These are phyloP conservation scores for Idaea straminata DNA, from an alignment of 2,888 invertebrate species.

Conservation along the genomic window DNA sequence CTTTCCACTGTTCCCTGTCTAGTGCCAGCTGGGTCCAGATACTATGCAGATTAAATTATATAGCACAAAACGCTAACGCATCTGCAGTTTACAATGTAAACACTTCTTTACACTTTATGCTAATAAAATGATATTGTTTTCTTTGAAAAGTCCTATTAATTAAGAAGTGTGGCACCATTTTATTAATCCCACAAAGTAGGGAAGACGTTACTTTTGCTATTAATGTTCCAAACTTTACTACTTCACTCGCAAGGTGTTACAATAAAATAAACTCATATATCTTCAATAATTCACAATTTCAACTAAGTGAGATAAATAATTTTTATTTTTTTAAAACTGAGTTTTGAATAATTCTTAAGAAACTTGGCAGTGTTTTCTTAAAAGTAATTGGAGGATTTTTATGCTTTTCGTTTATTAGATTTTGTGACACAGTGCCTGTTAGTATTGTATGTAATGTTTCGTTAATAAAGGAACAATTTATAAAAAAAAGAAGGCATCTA, in stretches of 20 bases:
- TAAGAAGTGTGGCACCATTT: conserved; percentile 75
- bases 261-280: conserved; percentile 69
- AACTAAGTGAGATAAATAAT: conserved; percentile 20
- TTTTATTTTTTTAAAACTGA: conserved; percentile 44
- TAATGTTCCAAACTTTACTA: conserved; percentile 70
- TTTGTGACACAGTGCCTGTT: too few species aligned
- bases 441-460: too few species aligned
- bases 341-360: conserved; percentile 35
- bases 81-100: conserved; percentile 27
- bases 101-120: conserved; percentile 53
- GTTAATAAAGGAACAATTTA: too few species aligned
- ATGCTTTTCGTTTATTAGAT: not conserved
- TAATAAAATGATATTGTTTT: conserved; percentile 80
- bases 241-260: conserved; percentile 68
- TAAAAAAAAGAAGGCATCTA: too few species aligned
- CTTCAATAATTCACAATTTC: conserved; percentile 69
- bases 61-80: conserved; percentile 15
- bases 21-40: too few species aligned
- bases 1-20: too few species aligned
- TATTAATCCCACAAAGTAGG: conserved; percentile 71
- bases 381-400: conserved; percentile 1
- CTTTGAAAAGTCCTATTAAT: conserved; percentile 78
- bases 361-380: conserved; percentile 20
- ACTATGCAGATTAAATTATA: not conserved
- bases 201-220: conserved; percentile 60